A percentile compares a stretch with the other conserved stretches of the same genome.
These are phyloP conservation scores for Pelmatolapia mariae DNA, from an alignment of 2,113 vertebrate genomes.

Conservation along the genomic window DNA sequence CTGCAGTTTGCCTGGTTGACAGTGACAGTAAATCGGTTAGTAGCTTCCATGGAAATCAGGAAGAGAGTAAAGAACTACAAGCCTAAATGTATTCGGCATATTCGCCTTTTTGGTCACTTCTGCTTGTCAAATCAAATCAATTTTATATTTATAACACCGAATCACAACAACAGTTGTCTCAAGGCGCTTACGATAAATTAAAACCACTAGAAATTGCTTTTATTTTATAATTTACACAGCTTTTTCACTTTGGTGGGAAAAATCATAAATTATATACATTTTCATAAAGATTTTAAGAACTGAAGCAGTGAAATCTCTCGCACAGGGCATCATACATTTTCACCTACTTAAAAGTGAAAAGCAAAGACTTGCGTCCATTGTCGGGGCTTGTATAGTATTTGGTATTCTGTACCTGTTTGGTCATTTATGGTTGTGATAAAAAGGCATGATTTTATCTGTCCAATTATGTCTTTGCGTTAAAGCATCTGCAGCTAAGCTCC, in stretches of 20 bases:
- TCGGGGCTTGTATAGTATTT: neutral
- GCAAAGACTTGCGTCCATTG: neutral
- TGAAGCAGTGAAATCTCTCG: neutral
- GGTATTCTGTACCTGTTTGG: neutral
- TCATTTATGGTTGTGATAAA: neutral
- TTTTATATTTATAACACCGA: neutral
- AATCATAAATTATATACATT: neutral
- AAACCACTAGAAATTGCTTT: neutral
- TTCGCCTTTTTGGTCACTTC: neutral
- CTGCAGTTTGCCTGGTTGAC: neutral
- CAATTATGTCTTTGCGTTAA: neutral
- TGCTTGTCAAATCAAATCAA: neutral
- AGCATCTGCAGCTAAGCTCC: neutral
- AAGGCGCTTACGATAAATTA: neutral
- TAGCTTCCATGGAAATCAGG: neutral
- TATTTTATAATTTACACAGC: neutral
- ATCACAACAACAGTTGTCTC: neutral
- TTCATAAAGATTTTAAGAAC: neutral
- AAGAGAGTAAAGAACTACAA: neutral
- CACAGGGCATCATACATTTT: neutral
- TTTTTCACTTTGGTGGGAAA: too few relatives aligned
- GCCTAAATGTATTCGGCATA: neutral
- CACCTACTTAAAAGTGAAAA: neutral
- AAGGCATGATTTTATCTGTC: neutral
- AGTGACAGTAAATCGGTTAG: neutral